Evolutionary conservation across 2,888 invertebrate genomes (phyloP).

Genomic region (Epistrophe eligans): DNA sequence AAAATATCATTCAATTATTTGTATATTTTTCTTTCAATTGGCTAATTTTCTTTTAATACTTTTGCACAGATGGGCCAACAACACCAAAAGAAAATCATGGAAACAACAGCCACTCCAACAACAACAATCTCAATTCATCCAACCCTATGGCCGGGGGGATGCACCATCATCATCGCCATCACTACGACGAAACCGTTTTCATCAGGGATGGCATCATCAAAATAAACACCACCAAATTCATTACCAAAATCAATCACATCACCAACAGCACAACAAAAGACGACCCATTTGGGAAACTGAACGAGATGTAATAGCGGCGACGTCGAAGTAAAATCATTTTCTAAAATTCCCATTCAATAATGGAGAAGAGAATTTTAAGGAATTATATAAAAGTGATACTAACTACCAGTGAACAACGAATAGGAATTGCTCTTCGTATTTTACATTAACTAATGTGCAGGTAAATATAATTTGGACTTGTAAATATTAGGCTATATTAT

Average conservation of each 20-base stretch:
- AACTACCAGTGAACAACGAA: slow-evolving; percentile 71
- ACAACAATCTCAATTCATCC: slow-evolving; percentile 64
- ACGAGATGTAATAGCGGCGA: slow-evolving; percentile 35
- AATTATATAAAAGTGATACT: slow-evolving; percentile 38
- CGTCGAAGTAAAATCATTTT: slow-evolving; percentile 5
- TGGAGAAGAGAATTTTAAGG: neutral
- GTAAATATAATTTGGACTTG: neutral
- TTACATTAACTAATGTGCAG: slow-evolving; percentile 39
- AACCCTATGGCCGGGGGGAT: slow-evolving; percentile 45
- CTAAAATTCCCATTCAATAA: neutral
- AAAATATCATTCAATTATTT: neutral
- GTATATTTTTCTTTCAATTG: neutral
- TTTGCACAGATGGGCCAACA: slow-evolving; percentile 78
- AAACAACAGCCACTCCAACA: slow-evolving; percentile 79
- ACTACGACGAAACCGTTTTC: slow-evolving; percentile 65
- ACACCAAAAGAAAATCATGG: slow-evolving; percentile 80
- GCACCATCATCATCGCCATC: slow-evolving; percentile 45
- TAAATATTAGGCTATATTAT: too few species aligned
- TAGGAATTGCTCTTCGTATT: slow-evolving; percentile 64
- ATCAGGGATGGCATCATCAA: slow-evolving; percentile 66
- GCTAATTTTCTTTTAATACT: slow-evolving; percentile 2
- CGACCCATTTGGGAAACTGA: slow-evolving; percentile 63
- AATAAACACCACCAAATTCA: slow-evolving; percentile 53
- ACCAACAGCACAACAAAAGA: slow-evolving; percentile 60
- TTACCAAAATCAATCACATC: slow-evolving; percentile 60